These are phyloP conservation scores for Dione juno DNA, from an alignment of 2,888 invertebrate genomes.

Conservation along the genomic window DNA sequence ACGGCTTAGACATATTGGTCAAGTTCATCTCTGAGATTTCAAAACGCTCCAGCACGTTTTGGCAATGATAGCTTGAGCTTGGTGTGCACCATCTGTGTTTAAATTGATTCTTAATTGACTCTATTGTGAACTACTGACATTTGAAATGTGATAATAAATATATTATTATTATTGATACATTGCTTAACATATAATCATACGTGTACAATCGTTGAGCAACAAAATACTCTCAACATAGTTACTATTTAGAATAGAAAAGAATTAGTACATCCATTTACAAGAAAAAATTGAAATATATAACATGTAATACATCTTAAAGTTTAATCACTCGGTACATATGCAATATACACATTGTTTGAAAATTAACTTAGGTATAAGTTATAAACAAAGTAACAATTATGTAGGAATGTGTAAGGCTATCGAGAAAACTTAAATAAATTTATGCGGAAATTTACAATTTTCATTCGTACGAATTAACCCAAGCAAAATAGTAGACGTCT, in stretches of 20 bases:
- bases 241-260: neutral
- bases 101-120: neutral
- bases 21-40: constrained; percentile 44
- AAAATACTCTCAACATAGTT: neutral
- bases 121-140: neutral
- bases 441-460: too few species aligned
- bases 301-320: too few species aligned
- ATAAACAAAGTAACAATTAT: too few species aligned
- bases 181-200: neutral
- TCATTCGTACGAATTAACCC: too few species aligned
- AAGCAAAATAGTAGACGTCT: neutral
- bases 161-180: neutral
- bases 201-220: neutral
- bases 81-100: neutral
- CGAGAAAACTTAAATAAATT: too few species aligned
- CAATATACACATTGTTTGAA: too few species aligned
- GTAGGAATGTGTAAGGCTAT: too few species aligned
- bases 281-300: too few species aligned
- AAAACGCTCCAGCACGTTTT: constrained; percentile 23
- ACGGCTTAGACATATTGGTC: constrained; percentile 52
- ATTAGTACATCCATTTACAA: too few species aligned
- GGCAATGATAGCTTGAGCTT: constrained; percentile 19
- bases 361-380: too few species aligned
- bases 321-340: too few species aligned
- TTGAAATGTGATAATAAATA: constrained; percentile 3